Percentiles rank a stretch among this genome's conserved stretches.
Evolutionary conservation across 2,113 vertebrate genomes (phyloP).

Genomic region (Odontesthes bonariensis): DNA sequence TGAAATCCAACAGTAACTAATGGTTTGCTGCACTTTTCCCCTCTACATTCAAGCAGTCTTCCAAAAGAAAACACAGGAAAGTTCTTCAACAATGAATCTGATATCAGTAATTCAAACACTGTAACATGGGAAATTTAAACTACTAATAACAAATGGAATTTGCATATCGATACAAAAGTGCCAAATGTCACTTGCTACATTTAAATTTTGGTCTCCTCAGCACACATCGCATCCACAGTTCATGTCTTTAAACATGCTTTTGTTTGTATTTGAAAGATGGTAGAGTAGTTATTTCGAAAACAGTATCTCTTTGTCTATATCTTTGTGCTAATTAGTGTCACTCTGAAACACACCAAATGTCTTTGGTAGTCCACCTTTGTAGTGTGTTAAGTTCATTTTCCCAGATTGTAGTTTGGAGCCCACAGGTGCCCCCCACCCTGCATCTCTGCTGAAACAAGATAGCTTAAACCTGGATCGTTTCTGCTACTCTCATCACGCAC

Average conservation of each 20-base stretch:
- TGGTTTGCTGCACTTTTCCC: conserved; percentile 45
- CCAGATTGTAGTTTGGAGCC: conserved; percentile 26
- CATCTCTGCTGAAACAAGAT: conserved; percentile 43
- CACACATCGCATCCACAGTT: conserved; percentile 22
- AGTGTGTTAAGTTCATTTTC: conserved; percentile 37
- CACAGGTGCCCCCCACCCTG: conserved; percentile 26
- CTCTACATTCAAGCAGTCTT: conserved; percentile 85
- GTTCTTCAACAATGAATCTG: conserved; percentile 15
- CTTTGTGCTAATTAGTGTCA: conserved; percentile 34
- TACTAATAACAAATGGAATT: conserved; percentile 27
- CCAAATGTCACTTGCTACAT: conserved; percentile 80
- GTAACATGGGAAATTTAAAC: conserved; percentile 31
- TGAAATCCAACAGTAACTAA: conserved; percentile 41
- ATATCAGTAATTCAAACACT: conserved; percentile 17
- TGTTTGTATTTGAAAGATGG: conserved; percentile 14
- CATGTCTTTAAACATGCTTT: conserved; percentile 7
- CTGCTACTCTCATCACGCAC: conserved; percentile 33
- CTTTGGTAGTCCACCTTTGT: conserved; percentile 53
- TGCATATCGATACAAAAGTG: conserved; percentile 73
- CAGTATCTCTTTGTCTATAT: conserved; percentile 38
- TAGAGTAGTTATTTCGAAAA: conserved; percentile 11
- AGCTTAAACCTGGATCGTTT: conserved; percentile 67
- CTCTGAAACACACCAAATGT: conserved; percentile 51
- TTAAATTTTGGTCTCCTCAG: conserved; percentile 53
- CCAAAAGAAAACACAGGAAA: conserved; percentile 63